Conservation (phyloP, 1,140 invertebrate genomes). For the Diuraphis noxia region DNA sequence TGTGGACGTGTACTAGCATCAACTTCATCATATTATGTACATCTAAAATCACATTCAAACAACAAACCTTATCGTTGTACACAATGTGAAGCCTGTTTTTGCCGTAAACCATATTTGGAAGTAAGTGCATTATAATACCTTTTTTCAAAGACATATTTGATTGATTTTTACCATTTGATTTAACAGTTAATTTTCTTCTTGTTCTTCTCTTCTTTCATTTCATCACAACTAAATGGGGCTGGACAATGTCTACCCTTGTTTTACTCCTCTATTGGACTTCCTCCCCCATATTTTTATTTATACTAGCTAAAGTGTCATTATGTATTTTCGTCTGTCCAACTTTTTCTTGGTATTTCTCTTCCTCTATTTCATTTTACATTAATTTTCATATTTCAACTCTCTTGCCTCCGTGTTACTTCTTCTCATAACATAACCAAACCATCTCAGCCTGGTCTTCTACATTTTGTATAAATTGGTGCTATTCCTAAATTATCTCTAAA, state of each 20-base stretch:
- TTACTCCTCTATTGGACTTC: neutral
- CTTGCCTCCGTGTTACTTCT: neutral
- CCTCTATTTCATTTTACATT: neutral
- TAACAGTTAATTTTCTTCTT: neutral
- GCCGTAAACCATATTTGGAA: slow-evolving; percentile 73
- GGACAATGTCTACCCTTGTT: neutral
- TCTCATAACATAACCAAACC: neutral
- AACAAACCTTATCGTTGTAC: slow-evolving; percentile 80
- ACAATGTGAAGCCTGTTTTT: slow-evolving; percentile 72
- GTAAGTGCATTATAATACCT: slow-evolving; percentile 59
- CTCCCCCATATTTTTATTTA: neutral
- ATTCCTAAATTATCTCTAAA: neutral
- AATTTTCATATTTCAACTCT: neutral
- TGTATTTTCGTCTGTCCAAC: no score
- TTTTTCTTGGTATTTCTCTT: neutral
- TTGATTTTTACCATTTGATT: no score
- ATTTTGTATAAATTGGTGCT: neutral
- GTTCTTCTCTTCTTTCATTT: neutral
- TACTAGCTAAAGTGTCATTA: neutral
- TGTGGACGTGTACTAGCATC: slow-evolving; percentile 77
- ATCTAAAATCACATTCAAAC: slow-evolving; percentile 78
- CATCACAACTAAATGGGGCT: neutral
- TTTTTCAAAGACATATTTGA: neutral
- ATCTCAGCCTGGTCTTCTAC: neutral
- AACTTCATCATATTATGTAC: slow-evolving; percentile 76